Conservation (phyloP, 2,888 invertebrate genomes). For the Harpagoxenus sublaevis region DNA sequence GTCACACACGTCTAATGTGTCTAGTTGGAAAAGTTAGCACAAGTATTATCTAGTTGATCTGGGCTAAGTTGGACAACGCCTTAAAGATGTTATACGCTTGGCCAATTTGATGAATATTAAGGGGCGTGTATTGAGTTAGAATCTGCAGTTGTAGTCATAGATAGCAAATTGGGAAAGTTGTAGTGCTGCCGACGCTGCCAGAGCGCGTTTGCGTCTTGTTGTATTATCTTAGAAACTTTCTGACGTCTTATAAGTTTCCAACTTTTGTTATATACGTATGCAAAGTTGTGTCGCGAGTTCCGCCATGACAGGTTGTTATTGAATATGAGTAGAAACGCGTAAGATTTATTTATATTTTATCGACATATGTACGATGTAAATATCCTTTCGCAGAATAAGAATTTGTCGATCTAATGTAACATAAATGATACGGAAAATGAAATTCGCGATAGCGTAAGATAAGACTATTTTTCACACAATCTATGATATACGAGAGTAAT, state of each 20-base stretch:
- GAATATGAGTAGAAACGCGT: conserved; percentile 68
- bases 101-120: conserved; percentile 80
- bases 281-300: conserved; percentile 67
- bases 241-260: conserved; percentile 81
- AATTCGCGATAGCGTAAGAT: not conserved
- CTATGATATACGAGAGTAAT: not conserved
- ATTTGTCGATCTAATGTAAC: conserved; percentile 4
- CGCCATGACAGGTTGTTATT: conserved; percentile 70
- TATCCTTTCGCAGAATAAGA: not conserved
- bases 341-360: conserved; percentile 58
- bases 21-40: conserved; percentile 47
- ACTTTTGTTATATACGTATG: conserved; percentile 79
- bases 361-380: conserved; percentile 52
- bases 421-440: not conserved
- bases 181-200: conserved; percentile 64
- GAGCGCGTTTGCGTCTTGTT: conserved; percentile 77
- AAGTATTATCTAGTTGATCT: conserved; percentile 53
- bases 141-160: conserved; percentile 76
- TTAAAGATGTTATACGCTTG: conserved; percentile 49
- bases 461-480: not conserved
- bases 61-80: conserved; percentile 47
- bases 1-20: conserved; percentile 50
- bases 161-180: conserved; percentile 82
- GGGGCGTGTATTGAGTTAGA: conserved; percentile 73
- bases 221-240: conserved; percentile 81